Evolutionary conservation across 2,113 vertebrate species (phyloP).

Genomic region (Acrocephalus arundinaceus): DNA sequence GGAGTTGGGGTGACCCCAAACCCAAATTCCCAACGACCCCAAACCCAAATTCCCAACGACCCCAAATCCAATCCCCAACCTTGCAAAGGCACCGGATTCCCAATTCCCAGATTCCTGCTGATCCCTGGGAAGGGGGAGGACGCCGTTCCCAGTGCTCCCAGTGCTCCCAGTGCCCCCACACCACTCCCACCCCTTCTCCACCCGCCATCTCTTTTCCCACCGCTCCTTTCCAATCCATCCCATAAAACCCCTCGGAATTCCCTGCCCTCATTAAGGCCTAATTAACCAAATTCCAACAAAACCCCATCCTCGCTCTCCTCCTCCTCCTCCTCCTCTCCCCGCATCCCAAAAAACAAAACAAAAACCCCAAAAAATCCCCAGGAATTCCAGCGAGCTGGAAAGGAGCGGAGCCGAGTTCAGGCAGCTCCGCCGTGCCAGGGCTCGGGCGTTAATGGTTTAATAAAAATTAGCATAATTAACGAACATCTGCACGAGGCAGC

Average conservation of each 20-base stretch:
- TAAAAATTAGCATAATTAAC: constrained; percentile 89
- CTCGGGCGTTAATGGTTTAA: constrained; percentile 83
- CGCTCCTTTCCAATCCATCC: not conserved
- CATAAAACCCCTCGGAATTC: not conserved
- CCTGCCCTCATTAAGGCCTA: constrained; percentile 11
- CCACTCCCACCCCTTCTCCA: not conserved
- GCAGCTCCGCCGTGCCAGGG: constrained; percentile 73
- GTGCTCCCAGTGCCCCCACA: not conserved
- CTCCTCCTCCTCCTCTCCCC: not conserved
- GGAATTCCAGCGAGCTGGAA: constrained; percentile 56
- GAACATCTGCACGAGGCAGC: constrained; percentile 86
- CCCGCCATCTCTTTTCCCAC: not conserved
- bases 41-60: too few species aligned
- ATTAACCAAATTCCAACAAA: constrained; percentile 54
- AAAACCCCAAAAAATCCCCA: not conserved
- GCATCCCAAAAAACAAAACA: too few species aligned
- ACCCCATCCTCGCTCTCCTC: not conserved
- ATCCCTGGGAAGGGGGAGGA: not conserved
- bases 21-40: too few species aligned
- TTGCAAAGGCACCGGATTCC: not conserved
- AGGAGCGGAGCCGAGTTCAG: constrained; percentile 74
- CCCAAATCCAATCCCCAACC: not conserved
- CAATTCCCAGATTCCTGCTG: not conserved
- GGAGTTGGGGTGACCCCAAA: too few species aligned
- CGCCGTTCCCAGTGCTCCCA: not conserved